Base-by-base conservation (phyloP, 2,113 vertebrate species). In the Hirundichthys speculiger region DNA sequence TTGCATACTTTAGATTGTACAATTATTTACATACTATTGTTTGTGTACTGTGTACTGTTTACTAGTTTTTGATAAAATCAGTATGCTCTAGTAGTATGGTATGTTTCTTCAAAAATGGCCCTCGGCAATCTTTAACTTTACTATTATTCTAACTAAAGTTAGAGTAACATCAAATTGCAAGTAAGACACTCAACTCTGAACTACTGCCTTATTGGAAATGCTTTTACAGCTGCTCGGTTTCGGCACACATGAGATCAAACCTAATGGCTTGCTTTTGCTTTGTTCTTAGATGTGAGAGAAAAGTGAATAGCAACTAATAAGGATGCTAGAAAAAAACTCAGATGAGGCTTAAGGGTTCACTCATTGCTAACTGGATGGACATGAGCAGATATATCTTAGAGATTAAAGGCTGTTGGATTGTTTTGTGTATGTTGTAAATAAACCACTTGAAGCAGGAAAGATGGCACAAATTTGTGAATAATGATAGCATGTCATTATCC, bases 401-500 rank as follows among this genome's bases (percentile, higher is more conserved):
- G 19, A 55, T 53, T 49, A 59, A 69, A 54, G 61, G 57, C 55
- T 69, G 57, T 34, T 16, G 47, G 15, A 10, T 7, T 39, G 25
- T 52, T 74, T 62, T 48, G 11, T 39, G 34, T 49, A 11, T 15
- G 43, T 19, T 67, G 57, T 58, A 72, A 83, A 75, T 68, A 58
- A 79, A 41, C 49, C 48, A 3, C 69, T 51, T 73, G 25, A 67
- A 61, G 69, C 50, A 50, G 50, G 48, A 46, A 64, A 71, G 27
- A 64, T 78, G 68, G 74, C 70, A 43, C 22, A 34, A 22, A 77
- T 78, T 69, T 49, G n/a, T 48, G 42, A 12, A 16, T 64, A 54
- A 75, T 50, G 42, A 50, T 46, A 38, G 57, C 61, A 24, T 56
- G 41, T n/a, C n/a, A n/a, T n/a, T n/a, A n/a, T n/a, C n/a, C n/a